Base-by-base conservation (phyloP, 1,140 invertebrate species). In the Melipona quadrifasciata region DNA sequence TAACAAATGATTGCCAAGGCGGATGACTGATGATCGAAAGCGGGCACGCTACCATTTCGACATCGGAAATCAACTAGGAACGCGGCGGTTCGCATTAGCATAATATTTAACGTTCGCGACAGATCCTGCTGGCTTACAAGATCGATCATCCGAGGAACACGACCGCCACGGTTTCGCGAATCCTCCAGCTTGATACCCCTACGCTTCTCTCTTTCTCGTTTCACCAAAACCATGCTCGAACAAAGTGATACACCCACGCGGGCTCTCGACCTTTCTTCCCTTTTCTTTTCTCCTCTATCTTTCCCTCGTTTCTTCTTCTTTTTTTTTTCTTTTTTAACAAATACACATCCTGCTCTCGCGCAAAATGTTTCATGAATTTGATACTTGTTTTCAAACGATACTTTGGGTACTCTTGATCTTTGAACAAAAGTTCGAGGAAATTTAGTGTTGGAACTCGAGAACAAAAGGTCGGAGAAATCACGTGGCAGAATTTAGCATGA, bases 51-150 rank as follows among this genome's bases (percentile, higher is more conserved):
- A 85, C 80, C 57, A 72, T 67, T 64, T 53, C 67, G 80, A 79
- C 65, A 31, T 58, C 11, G 39, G 70, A 74, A 78, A 86, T 73
- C 58, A 84, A 76, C 67, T 78, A 74, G 39, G 24, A 78, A 78
- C 65, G 65, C 84, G 24, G 17, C 11, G 55, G 53, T 27, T 14
- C n/a, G 19, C 55, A 86, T 86, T 87, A 78, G 86, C 86, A 87
- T 87, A 87, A 87, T 86, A 86, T 86, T 84, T 86, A 86, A 86
- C 65, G 31, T 21, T 80, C 82, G 85, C 64, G 85, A 86, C 65
- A 86, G 82, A 86, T 65, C 75, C 82, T 39, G 55, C 72, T 53
- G 82, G 61, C 70, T 85, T 57, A 70, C 76, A 85, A 87, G 86
- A 87, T 85, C 82, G 86, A 87, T 87, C 76, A 75, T 87, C 68